phyloP scores from a whole-genome alignment of 2,888 invertebrate species.

The Eurois occulta region DNA sequence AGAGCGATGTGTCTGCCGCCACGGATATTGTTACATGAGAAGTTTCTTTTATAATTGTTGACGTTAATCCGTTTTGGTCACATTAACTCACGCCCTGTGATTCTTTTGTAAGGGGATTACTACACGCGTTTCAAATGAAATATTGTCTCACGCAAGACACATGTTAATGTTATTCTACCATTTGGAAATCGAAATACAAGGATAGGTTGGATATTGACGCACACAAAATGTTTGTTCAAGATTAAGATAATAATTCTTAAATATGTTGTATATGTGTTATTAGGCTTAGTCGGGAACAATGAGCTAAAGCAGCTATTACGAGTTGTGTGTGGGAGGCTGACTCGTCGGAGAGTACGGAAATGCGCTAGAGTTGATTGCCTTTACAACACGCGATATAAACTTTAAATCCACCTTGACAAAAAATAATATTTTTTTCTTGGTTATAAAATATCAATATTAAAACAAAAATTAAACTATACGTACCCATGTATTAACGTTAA shows the following conservation, averaged over 20 bases:
- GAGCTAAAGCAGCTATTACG: conserved; percentile 62
- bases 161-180: conserved; percentile 17
- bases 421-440: neutral
- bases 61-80: conserved; percentile 81
- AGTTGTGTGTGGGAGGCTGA: conserved; percentile 65
- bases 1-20: conserved; percentile 43
- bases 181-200: conserved; percentile 23
- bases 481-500: conserved; percentile 53
- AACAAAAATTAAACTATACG: conserved; percentile 41
- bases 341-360: conserved; percentile 58
- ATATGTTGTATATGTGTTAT: conserved; percentile 52
- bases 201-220: neutral
- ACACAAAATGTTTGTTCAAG: conserved; percentile 37
- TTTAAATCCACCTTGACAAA: conserved; percentile 37
- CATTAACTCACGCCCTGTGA: conserved; percentile 77
- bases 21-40: conserved; percentile 57
- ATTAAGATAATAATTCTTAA: conserved; percentile 56
- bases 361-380: conserved; percentile 61
- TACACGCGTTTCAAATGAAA: conserved; percentile 39
- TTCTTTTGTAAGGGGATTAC: conserved; percentile 63
- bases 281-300: conserved; percentile 70
- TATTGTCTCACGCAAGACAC: conserved; percentile 31
- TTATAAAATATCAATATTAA: conserved; percentile 41
- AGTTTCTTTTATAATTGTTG: conserved; percentile 75
- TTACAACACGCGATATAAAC: conserved; percentile 55